phyloP scores from a whole-genome alignment of 2,113 vertebrate species.

The Mellivora capensis region DNA sequence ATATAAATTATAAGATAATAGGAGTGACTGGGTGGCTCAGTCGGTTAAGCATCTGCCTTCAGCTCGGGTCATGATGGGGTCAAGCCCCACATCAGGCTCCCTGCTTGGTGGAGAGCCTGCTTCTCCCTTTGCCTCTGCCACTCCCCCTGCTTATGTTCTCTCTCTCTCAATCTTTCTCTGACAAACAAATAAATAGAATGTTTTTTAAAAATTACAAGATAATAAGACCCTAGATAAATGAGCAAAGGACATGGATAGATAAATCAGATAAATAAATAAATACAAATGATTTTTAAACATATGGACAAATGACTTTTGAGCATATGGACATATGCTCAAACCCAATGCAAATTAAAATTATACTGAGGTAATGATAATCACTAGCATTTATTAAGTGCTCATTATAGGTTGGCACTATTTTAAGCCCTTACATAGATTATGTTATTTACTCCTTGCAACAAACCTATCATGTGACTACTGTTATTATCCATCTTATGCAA shows the following conservation, averaged over 20 bases:
- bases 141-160: background rate
- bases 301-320: background rate
- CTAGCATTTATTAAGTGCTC: background rate
- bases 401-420: background rate
- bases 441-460: background rate
- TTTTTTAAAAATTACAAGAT: background rate
- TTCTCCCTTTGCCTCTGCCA: background rate
- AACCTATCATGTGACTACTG: background rate
- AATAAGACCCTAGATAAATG: background rate
- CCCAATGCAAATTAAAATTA: slow-evolving; percentile 13
- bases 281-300: slow-evolving; percentile 22
- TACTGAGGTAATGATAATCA: background rate
- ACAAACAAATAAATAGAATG: background rate
- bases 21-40: too few species aligned
- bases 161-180: background rate
- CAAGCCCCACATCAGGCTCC: background rate
- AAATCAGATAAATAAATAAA: slow-evolving; percentile 4
- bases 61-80: too few species aligned
- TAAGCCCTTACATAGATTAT: background rate
- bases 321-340: background rate
- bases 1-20: too few species aligned
- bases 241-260: background rate
- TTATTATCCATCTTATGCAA: slow-evolving; percentile 7
- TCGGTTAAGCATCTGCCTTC: too few species aligned
- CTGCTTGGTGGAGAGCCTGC: background rate